Percentiles rank a stretch among this genome's conserved stretches.
Conservation (phyloP, 92 coral and sea anemone species). For the Epizoanthus scotinus region DNA sequence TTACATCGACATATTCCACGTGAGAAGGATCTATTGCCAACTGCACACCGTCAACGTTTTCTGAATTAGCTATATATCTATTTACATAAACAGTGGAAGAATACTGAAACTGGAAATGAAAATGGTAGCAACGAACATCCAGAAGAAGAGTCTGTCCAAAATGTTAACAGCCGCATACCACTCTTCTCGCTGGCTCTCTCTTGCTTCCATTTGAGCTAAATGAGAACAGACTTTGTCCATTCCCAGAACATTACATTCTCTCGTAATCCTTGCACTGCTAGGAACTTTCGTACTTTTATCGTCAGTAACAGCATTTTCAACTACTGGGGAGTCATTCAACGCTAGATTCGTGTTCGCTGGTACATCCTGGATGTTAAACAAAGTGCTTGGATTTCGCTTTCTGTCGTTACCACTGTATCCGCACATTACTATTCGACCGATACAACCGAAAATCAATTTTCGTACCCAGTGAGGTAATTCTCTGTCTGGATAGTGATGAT, state of each 20-base stretch:
- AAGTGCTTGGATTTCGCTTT: too few species aligned
- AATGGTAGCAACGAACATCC: conserved; percentile 62
- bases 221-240: neutral
- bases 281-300: too few species aligned
- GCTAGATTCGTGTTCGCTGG: too few species aligned
- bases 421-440: conserved; percentile 54
- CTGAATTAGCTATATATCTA: too few species aligned
- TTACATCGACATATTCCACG: too few species aligned
- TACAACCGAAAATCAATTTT: conserved; percentile 57
- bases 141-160: conserved; percentile 75
- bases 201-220: neutral
- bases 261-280: too few species aligned
- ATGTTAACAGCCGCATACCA: conserved; percentile 72
- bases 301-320: too few species aligned
- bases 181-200: conserved; percentile 47
- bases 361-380: too few species aligned
- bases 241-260: neutral
- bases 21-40: too few species aligned
- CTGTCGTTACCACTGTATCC: neutral
- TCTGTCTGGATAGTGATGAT: conserved; percentile 75
- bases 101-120: conserved; percentile 25
- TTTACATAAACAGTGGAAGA: neutral
- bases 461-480: conserved; percentile 73
- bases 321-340: too few species aligned
- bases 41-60: too few species aligned